Conservation (phyloP, 2,113 vertebrate genomes). For the Formicarius rufipectus region DNA sequence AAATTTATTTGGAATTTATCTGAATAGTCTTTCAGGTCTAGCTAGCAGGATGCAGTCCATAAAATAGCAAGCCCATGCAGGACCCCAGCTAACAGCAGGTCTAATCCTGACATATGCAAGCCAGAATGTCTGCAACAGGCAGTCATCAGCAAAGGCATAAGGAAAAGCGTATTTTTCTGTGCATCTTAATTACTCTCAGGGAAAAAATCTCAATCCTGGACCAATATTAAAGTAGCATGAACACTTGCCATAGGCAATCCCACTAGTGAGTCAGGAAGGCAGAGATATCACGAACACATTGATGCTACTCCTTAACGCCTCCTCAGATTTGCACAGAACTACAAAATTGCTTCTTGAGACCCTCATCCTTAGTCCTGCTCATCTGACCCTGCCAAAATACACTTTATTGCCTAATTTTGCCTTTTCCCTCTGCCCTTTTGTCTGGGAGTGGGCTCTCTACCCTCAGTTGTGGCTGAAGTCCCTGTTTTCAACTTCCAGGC, state of each 20-base stretch:
- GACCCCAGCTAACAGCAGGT: neutral
- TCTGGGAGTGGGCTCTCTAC: neutral
- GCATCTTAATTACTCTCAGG: neutral
- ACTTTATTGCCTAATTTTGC: neutral
- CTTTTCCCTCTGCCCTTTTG: neutral
- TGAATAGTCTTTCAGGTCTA: neutral
- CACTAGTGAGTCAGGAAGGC: neutral
- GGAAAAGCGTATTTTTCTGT: neutral
- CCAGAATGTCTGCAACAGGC: neutral
- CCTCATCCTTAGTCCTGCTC: neutral
- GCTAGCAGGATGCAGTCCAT: neutral
- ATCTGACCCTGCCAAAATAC: neutral
- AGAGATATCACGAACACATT: neutral
- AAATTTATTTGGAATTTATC: neutral
- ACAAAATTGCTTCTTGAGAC: neutral
- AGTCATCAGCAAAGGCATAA: neutral
- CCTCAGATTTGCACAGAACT: neutral
- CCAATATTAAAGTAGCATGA: neutral
- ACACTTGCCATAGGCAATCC: neutral
- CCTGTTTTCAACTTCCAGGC: accelerated
- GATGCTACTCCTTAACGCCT: neutral
- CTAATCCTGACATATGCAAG: neutral
- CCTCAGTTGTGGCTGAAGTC: neutral
- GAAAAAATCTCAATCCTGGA: neutral
- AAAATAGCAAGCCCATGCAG: neutral